A percentile compares a stretch with the other conserved stretches of the same genome.
phyloP scores from a whole-genome alignment of 2,797 vertebrate species.

The Melanotaenia pygmaea region DNA sequence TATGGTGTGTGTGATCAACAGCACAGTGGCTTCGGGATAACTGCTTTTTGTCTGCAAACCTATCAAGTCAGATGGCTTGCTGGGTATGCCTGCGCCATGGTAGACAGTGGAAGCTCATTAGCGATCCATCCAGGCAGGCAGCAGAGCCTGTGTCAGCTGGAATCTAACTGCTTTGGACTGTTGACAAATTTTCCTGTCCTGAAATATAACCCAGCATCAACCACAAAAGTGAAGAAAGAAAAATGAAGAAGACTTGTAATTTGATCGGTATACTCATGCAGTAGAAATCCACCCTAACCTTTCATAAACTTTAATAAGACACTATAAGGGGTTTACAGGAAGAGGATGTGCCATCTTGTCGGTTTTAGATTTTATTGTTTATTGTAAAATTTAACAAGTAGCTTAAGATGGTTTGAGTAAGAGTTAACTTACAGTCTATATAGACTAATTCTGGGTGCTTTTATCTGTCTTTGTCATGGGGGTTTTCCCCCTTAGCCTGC shows the following conservation, averaged over 20 bases:
- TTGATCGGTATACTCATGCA: slow-evolving; percentile 36
- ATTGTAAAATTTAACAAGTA: slow-evolving; percentile 51
- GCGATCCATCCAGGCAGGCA: slow-evolving; percentile 35
- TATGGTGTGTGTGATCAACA: slow-evolving; percentile 61
- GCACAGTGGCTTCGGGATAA: slow-evolving; percentile 37
- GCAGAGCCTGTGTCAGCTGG: slow-evolving; percentile 46
- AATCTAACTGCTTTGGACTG: slow-evolving; percentile 63
- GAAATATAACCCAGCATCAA: slow-evolving; percentile 54
- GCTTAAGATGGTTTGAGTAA: slow-evolving; percentile 47
- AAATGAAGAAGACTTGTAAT: slow-evolving; percentile 52
- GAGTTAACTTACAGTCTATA: slow-evolving; percentile 45
- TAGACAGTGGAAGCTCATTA: slow-evolving; percentile 39
- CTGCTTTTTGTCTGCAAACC: slow-evolving; percentile 46
- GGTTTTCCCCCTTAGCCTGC: slow-evolving; percentile 86
- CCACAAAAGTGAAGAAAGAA: slow-evolving; percentile 31
- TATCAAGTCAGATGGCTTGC: slow-evolving; percentile 18
- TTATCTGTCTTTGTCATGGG: slow-evolving; percentile 56
- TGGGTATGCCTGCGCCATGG: slow-evolving; percentile 9
- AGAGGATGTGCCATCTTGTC: slow-evolving; percentile 49
- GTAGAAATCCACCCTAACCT: slow-evolving; percentile 40
- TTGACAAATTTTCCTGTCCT: slow-evolving; percentile 51
- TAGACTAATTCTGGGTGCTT: slow-evolving; percentile 46
- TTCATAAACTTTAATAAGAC: slow-evolving; percentile 57
- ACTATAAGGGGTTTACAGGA: slow-evolving; percentile 44
- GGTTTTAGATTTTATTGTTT: slow-evolving; percentile 60